Evolutionary conservation across 2,113 vertebrate genomes (phyloP), one percentile per base, ranked within the genome.

Genomic region (Prionailurus bengalensis): DNA sequence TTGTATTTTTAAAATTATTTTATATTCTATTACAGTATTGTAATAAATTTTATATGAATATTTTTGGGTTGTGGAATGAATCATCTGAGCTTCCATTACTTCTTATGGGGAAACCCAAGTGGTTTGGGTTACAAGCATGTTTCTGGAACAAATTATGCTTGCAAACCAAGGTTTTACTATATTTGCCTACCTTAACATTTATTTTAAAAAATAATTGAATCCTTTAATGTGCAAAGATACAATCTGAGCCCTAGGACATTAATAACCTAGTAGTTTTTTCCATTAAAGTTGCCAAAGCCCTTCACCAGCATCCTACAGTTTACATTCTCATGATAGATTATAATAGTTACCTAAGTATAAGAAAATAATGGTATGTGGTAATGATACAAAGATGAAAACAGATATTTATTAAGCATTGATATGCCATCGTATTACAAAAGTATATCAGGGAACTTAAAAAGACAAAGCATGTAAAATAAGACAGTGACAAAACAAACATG

Each of bases 401-500:
- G 16, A 84, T 74, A 79, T 97, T 98, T 98, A 97, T 95, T 96
- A 89, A 97, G 55, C 70, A 83, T 27, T 78, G 84, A 66, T 82
- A 81, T 42, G 42, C 4, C n/a, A 83, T 79, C 15, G 55, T 86
- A 13, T 92, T 95, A 95, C 36, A 96, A 85, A 89, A 74, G 15
- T 61, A 21, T 83, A 79, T 92, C 12, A 58, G 27, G 14, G 21
- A 31, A 68, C 68, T 89, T 81, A 85, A 89, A 91, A 96, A 29
- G 15, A 94, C 25, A 91, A 16, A 89, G 3, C 58, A n/a, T 42
- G 5, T 42, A 89, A 94, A 89, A 66, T 55, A 58, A 42, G 74
- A 91, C 29, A 92, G 61, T 39, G 58, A 73, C 33, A 93, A 88
- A 88, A 78, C 29, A 91, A 88, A 85, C 45, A 87, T 6, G 42